Base-by-base conservation (phyloP, 2,888 invertebrate species). In the Troides oblongomaculatus region DNA sequence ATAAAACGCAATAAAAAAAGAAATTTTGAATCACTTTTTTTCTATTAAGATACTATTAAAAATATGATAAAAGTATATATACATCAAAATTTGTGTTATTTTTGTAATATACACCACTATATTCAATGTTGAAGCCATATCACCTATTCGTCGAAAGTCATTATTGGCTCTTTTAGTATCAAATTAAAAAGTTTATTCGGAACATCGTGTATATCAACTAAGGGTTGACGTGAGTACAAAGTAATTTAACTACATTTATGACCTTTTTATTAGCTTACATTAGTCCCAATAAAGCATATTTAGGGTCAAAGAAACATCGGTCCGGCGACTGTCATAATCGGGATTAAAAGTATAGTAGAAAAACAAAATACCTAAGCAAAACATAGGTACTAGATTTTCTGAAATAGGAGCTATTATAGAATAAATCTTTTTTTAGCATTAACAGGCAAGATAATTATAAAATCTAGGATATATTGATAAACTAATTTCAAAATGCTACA, bases 211-310 rank as follows among this genome's bases (percentile, higher is more conserved):
- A n/a, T n/a, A 46, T 8, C 14, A 53, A 53, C n/a, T 18, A n/a
- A n/a, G n/a, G 18, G 18, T n/a, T n/a, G n/a, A 53, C 50, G 30
- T 30, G 14, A n/a, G 4, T 46, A 46, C 46, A 53, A 53, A 53
- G 5, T 53, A 12, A n/a, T n/a, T 53, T 53, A 53, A 53, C 53
- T 53, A n/a, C 14, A n/a, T n/a, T 18, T n/a, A 77, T 68, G 76
- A 76, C 69, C 73, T 59, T 53, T 59, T 65, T 74, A 76, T 73
- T 77, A 74, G 80, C 81, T 81, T 79, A 5, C 77, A 81, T 87
- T 84, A 89, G 83, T 90, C 76, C 83, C 84, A 87, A 90, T 76
- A 83, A 84, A 86, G 83, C 82, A 84, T 85, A 86, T 84, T 81
- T 86, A 83, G 81, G 83, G 86, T 88, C 86, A 84, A 79, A 81